Evolutionary conservation across 92 coral and sea anemone species (phyloP).

Genomic region (Parazoanthus swiftii): DNA sequence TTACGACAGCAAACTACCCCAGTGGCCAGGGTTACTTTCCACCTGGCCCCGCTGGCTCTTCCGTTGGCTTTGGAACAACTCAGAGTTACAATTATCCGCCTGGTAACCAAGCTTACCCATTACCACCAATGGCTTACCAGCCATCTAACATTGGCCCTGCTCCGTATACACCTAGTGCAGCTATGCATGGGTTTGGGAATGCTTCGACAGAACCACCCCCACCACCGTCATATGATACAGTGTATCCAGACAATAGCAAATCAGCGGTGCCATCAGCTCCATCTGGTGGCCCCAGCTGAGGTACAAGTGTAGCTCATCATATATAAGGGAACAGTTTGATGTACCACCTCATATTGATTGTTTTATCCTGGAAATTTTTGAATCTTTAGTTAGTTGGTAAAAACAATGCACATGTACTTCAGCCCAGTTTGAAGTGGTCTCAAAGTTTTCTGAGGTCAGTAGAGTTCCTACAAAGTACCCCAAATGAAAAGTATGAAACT

Average conservation of each 20-base stretch:
- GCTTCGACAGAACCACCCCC: not conserved
- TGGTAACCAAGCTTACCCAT: not conserved
- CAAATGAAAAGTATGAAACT: too few relatives aligned
- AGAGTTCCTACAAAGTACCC: too few relatives aligned
- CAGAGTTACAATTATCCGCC: slow-evolving; percentile 14
- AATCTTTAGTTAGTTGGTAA: too few relatives aligned
- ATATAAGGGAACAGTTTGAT: too few relatives aligned
- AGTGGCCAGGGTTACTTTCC: not conserved
- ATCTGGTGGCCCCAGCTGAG: not conserved
- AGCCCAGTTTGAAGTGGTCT: too few relatives aligned
- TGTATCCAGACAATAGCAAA: not conserved
- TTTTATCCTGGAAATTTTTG: too few relatives aligned
- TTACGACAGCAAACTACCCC: slow-evolving; percentile 2
- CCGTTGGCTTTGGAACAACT: not conserved
- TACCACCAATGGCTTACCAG: not conserved
- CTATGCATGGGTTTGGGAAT: not conserved
- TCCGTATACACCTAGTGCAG: not conserved
- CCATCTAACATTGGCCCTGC: not conserved
- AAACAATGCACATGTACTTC: too few relatives aligned
- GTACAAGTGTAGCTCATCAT: not conserved
- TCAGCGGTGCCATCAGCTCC: not conserved
- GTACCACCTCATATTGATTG: too few relatives aligned
- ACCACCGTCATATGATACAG: slow-evolving; percentile 11
- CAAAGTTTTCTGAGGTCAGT: too few relatives aligned
- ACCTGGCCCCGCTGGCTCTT: slow-evolving; percentile 1